Evolutionary conservation across 2,888 invertebrate genomes (phyloP).

Genomic region (Athalia circularis): DNA sequence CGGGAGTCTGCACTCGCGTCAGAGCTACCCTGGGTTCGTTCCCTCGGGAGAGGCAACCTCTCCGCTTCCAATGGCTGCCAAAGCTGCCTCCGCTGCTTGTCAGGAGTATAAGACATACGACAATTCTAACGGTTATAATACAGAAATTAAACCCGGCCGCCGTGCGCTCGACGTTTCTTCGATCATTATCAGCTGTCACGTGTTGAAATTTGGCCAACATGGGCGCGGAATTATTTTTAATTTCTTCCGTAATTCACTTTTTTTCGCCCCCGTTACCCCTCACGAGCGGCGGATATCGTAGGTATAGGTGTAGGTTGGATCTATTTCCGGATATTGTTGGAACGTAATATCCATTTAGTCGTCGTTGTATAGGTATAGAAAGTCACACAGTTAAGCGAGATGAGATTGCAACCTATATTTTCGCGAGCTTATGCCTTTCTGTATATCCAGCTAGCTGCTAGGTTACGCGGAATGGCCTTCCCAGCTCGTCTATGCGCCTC

Average conservation of each 20-base stretch:
- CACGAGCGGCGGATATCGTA: no score
- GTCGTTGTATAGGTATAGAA: neutral
- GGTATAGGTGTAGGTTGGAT: conserved; percentile 61
- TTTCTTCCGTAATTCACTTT: no score
- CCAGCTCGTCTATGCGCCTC: conserved; percentile 33
- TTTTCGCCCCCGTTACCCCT: no score
- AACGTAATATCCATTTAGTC: neutral
- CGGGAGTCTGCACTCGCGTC: conserved; percentile 71
- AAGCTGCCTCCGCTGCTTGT: conserved; percentile 60
- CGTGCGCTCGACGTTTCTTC: no score
- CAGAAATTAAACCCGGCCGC: neutral
- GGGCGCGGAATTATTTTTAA: no score
- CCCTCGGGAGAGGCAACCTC: conserved; percentile 61
- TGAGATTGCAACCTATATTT: conserved; percentile 63
- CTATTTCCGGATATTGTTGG: conserved; percentile 61
- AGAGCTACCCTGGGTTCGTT: conserved; percentile 67
- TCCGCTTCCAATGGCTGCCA: conserved; percentile 55
- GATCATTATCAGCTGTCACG: no score
- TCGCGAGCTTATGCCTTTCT: conserved; percentile 54
- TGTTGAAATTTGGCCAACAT: no score
- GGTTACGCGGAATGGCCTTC: conserved; percentile 44
- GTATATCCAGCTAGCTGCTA: conserved; percentile 45
- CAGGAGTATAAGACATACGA: conserved; percentile 67
- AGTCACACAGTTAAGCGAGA: conserved; percentile 34
- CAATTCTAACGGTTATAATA: conserved; percentile 38